Evolutionary conservation across 1,140 invertebrate genomes (phyloP), one percentile per base, ranked within the genome.

Genomic region (Drosophila murphyi): DNA sequence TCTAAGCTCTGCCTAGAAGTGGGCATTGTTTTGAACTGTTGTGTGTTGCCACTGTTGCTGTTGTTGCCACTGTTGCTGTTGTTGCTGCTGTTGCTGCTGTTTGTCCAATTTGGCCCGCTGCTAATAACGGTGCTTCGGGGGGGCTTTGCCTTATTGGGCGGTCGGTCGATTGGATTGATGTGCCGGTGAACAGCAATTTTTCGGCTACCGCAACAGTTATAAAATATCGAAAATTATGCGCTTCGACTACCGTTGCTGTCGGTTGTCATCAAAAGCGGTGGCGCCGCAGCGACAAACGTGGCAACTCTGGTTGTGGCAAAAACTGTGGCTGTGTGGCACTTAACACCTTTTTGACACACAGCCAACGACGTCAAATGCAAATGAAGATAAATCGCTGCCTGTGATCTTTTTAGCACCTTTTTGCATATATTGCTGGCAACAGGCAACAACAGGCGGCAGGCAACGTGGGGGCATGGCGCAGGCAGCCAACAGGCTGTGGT

Each of bases 381-480:
- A 91, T 91, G 88, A 91, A 91, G 88, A 91, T 91, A 91, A 91
- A 91, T 91, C 88, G 88, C 78, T 88, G 83, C 61, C 83, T 91
- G 63, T 91, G 88, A 91, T 85, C 80, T 91, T 91, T 91, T 88
- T 91, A 91, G 83, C 88, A 91, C 88, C 83, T 91, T 88, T 81
- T 91, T 78, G 85, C 86, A 87, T 87, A 87, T 77, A 88, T 88
- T 89, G 63, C 63, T 12, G 50, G 29, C 56, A 65, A 64, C 52
- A 20, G 48, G 55, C 45, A 35, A 12, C 61, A 50, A 32, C 60
- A 50, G 5, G 39, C 41, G 12, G 45, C 62, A 51, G 43, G 43
- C 59, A 41, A 37, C 45, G 32, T 6, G n/a, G 29, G 29, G 50
- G 60, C 61, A 32, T 32, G 56, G 37, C 28, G 34, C 50, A 54